Base-by-base conservation (phyloP, 2,113 vertebrate genomes). In the Brachirus orientalis region DNA sequence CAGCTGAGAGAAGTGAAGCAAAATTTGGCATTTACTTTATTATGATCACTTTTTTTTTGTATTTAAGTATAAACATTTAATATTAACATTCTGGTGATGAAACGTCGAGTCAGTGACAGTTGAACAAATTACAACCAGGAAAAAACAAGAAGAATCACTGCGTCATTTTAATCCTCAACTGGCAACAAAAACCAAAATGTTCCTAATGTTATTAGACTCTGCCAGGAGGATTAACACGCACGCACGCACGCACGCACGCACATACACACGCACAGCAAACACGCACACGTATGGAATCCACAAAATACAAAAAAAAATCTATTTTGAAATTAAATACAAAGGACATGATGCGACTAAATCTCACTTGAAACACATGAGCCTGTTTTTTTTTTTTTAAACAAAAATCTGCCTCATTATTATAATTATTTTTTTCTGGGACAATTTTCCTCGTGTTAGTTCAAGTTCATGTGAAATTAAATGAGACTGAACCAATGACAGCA, bases 21-120 rank as follows among this genome's bases (percentile, higher is more conserved):
- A 82, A 64, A 64, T 61, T 74, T 68, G 68, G 72, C 72, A 80
- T 79, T 83, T 66, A 28, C 51, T 85, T 89, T 86, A 90, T 81
- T 88, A 69, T 80, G 75, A 83, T 62, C 85, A 80, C 64, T 76
- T 28, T 28, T 28, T 28, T 28, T 28, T 5, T 5, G 2, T 80
- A 66, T 74, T 82, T 70, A 87, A 88, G 72, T 92, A 89, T 77
- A 87, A 90, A 88, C 84, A 60, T 84, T 88, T 56, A 81, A 70
- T 89, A 90, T 90, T 82, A 89, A 90, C 88, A 90, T 72, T 86
- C 37, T 52, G n/a, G 62, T 61, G 65, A 74, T 50, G 48, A 79
- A 85, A 73, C 3, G 28, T 28, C 28, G 28, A 28, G 28, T 28
- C 28, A 28, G 75, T 44, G 20, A 83, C 40, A 69, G 52, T 63